These are phyloP conservation scores for Kuschelorhynchus macadamiae DNA, from an alignment of 2,888 invertebrate genomes.

Conservation along the genomic window DNA sequence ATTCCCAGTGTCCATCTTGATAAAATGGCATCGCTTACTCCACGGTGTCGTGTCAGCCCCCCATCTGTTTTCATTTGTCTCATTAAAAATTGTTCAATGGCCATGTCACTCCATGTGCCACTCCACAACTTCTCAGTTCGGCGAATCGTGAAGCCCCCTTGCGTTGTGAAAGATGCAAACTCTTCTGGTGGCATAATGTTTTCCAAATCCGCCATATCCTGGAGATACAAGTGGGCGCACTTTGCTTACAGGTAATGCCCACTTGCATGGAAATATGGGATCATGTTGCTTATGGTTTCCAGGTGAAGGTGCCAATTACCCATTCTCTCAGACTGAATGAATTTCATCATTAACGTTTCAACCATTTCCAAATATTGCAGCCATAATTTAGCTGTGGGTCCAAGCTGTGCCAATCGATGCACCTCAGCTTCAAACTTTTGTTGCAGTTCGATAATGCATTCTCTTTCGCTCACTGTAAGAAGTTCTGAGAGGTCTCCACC, in stretches of 20 bases:
- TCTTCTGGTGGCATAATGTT: no score
- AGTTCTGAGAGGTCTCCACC: neutral
- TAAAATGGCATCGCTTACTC: conserved; percentile 1
- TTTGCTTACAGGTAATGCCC: neutral
- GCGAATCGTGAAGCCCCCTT: no score
- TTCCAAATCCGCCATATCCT: neutral
- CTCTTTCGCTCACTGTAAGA: neutral
- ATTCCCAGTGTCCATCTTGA: neutral
- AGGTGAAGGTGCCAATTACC: conserved; percentile 15
- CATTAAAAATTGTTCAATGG: no score
- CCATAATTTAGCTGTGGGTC: no score
- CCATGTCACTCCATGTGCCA: no score
- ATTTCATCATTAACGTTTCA: neutral
- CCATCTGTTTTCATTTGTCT: no score
- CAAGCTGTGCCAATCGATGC: no score
- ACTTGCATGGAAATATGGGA: conserved; percentile 2
- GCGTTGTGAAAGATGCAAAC: no score
- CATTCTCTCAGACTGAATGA: conserved; percentile 1
- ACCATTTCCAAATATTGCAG: no score
- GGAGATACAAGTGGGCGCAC: neutral
- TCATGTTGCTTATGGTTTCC: conserved; percentile 10
- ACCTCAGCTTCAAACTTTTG: no score
- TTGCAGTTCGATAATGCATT: no score
- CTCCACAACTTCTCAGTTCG: no score
- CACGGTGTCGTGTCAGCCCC: neutral